A percentile compares a stretch with the other conserved stretches of the same genome.
These are phyloP conservation scores for Platycnemis pennipes DNA, from an alignment of 2,888 invertebrate genomes.

Conservation along the genomic window DNA sequence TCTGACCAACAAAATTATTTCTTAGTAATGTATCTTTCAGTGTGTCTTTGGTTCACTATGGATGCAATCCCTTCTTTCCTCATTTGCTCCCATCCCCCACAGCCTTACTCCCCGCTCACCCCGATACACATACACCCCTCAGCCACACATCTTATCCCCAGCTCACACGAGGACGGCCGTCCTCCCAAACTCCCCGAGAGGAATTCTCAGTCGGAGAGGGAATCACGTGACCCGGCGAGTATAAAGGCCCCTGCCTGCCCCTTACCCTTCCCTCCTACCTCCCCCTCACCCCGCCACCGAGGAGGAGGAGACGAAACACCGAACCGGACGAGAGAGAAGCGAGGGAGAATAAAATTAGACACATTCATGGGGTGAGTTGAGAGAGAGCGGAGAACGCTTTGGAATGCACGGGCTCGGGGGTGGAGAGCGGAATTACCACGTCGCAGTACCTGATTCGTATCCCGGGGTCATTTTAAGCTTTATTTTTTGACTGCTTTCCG, in stretches of 20 bases:
- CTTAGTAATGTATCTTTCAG: no score
- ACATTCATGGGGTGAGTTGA: background rate
- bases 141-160: no score
- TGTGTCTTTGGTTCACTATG: no score
- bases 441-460: background rate
- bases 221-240: no score
- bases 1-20: no score
- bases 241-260: background rate
- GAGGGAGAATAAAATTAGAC: background rate
- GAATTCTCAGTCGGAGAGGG: no score
- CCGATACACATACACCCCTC: no score
- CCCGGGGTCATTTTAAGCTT: background rate
- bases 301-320: background rate
- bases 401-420: slow-evolving; percentile 67
- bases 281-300: background rate
- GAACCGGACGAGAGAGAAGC: background rate
- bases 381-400: background rate
- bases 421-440: slow-evolving; percentile 13
- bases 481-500: background rate
- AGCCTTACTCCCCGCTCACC: no score
- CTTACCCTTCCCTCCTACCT: background rate
- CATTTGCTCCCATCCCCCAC: no score
- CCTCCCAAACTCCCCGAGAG: no score
- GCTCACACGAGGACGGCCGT: no score
- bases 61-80: no score